Evolutionary conservation across 2,888 invertebrate genomes (phyloP), one percentile per base, ranked within the genome.

Genomic region (Apoda limacodes): DNA sequence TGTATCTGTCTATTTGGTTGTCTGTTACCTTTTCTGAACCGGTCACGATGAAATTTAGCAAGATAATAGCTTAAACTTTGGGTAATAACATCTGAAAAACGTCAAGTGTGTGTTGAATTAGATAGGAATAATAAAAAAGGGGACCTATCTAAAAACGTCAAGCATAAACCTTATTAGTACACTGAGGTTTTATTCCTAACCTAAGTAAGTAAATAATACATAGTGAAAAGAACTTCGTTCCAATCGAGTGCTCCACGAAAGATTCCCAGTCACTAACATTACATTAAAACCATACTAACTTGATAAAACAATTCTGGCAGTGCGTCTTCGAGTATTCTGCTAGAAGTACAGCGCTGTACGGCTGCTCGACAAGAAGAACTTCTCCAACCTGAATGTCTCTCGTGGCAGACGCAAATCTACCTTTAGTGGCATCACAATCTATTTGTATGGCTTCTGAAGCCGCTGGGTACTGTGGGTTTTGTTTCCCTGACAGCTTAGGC

Each of bases 341-440:
- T 15, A 92, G 69, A 9, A 93, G 66, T 13, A 88, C 88, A 0
- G 88, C 83, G 32, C 88, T 88, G 49, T 88, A 85, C 1, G 94
- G 87, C 40, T 83, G 84, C 56, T 94, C 93, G 5, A 88, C 75
- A 0, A 90, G 61, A 33, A 94, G 57, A 28, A 88, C 80, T 48
- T 91, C 88, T 0, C 93, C 93, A 3, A 88, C 85, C 39, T 82
- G 69, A 6, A 94, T 87, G 47, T 89, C 83, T 34, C 83, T 80
- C 0, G 80, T 78, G 1, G 93, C 92, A 15, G 84, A 81, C 0
- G 90, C 92, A 57, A 85, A 92, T 48, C 93, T 82, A 1, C 94
- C 94, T 51, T 83, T 82, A 3, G 67, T 58, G 11, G 80, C 74
- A 30, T 85, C 85, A 35, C 83, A 81, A 28, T 84, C 84, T 38